phyloP scores from a whole-genome alignment of 2,797 vertebrate species.

The Mormyrops boulengeri region DNA sequence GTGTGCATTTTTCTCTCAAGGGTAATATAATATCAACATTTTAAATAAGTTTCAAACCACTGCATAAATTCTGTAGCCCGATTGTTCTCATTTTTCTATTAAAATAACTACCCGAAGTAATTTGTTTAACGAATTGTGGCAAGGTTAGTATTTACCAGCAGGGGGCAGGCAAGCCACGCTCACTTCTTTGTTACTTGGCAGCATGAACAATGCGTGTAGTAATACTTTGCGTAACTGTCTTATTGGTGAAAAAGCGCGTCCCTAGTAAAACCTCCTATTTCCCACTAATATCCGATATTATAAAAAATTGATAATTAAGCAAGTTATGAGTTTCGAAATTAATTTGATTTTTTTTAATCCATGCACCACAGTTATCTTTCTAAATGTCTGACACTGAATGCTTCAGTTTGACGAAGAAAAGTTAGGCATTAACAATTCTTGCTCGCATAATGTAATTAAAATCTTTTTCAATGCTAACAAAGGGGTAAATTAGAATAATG shows the following conservation, averaged over 20 bases:
- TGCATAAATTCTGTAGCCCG: background rate
- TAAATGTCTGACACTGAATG: background rate
- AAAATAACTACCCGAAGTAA: background rate
- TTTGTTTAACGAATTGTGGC: background rate
- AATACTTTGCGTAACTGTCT: background rate
- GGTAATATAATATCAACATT: background rate
- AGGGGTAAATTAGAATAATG: background rate
- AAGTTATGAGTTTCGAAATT: background rate
- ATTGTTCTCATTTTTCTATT: background rate
- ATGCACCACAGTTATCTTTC: background rate
- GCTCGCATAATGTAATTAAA: background rate
- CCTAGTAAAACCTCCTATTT: background rate
- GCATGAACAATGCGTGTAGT: background rate
- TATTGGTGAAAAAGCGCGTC: background rate
- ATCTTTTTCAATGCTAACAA: background rate
- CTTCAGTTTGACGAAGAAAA: background rate
- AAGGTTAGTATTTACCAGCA: constrained; percentile 44
- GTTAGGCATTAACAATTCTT: background rate
- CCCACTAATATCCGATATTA: background rate
- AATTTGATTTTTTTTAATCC: background rate
- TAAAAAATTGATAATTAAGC: background rate
- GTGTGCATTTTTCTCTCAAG: background rate
- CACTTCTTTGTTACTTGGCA: background rate
- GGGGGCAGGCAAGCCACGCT: constrained; percentile 67
- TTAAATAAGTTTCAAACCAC: background rate